Evolutionary conservation across 2,888 invertebrate species (phyloP).

Genomic region (Gastracanthus pulcherrimus): DNA sequence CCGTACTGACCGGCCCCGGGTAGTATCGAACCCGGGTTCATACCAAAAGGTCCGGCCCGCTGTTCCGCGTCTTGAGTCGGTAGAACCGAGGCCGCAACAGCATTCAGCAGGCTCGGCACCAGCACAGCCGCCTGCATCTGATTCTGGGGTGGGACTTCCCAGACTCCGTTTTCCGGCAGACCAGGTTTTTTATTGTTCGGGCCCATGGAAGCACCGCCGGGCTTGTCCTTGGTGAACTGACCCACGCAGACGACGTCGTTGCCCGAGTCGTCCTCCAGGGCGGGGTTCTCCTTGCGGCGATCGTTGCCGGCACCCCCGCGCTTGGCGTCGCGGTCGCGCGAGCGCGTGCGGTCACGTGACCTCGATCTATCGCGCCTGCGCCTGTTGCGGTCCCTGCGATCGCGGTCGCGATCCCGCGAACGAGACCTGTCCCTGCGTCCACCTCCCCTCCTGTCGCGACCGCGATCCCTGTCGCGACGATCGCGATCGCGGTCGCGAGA

Average conservation of each 20-base stretch:
- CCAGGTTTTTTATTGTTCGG: conserved; percentile 53
- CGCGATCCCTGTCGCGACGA: conserved; percentile 77
- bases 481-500: conserved; percentile 78
- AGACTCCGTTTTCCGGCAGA: conserved; percentile 69
- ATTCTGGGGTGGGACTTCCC: conserved; percentile 75
- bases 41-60: conserved; percentile 61
- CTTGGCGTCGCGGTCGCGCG: conserved; percentile 78
- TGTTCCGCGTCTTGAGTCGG: conserved; percentile 62
- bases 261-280: conserved; percentile 68
- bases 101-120: conserved; percentile 71
- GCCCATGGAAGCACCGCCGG: conserved; percentile 28
- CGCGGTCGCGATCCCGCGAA: conserved; percentile 80
- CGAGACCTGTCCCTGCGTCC: conserved; percentile 78
- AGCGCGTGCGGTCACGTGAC: conserved; percentile 79
- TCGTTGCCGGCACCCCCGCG: conserved; percentile 65
- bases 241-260: conserved; percentile 75
- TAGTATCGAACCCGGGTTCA: conserved; percentile 66
- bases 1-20: conserved; percentile 67
- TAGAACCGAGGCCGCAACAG: conserved; percentile 65
- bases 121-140: conserved; percentile 72
- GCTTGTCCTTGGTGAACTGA: conserved; percentile 69
- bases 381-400: conserved; percentile 77
- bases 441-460: conserved; percentile 71
- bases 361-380: conserved; percentile 78
- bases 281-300: conserved; percentile 63